Conservation (phyloP, 2,113 vertebrate species). For the Accipiter cooperii region DNA sequence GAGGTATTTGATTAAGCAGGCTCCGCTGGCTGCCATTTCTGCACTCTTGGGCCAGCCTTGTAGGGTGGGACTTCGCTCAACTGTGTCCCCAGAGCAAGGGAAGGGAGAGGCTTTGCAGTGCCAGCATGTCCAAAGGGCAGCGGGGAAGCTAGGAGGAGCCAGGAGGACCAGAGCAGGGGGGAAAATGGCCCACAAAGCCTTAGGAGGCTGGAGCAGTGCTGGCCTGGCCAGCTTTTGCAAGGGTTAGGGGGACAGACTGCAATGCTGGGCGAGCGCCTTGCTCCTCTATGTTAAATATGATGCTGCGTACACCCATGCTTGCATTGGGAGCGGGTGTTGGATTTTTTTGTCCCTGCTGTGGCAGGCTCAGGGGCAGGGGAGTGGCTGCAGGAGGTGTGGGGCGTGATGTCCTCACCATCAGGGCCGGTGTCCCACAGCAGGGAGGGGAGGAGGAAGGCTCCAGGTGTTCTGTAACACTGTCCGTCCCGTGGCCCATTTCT, state of each 20-base stretch:
- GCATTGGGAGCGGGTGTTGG: neutral
- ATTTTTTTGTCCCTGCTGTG: neutral
- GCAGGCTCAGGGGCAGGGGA: neutral
- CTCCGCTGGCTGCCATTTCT: neutral
- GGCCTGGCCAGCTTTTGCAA: neutral
- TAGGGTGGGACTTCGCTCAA: conserved; percentile 18
- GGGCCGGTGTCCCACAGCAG: neutral
- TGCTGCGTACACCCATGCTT: accelerated
- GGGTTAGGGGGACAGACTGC: neutral
- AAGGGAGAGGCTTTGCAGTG: neutral
- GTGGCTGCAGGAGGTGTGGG: neutral
- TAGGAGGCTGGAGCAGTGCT: neutral
- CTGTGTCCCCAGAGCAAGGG: neutral
- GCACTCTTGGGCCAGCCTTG: neutral
- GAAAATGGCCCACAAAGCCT: neutral
- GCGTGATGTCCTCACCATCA: neutral
- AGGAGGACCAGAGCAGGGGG: neutral
- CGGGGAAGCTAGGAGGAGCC: neutral
- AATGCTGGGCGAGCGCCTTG: accelerated
- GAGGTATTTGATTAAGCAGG: neutral
- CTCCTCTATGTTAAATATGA: neutral
- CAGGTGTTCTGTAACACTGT: neutral
- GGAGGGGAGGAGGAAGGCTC: neutral
- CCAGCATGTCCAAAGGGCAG: conserved; percentile 13
- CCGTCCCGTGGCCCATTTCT: neutral